phyloP scores from a whole-genome alignment of 1,140 invertebrate genomes.

The Elysia chlorotica region DNA sequence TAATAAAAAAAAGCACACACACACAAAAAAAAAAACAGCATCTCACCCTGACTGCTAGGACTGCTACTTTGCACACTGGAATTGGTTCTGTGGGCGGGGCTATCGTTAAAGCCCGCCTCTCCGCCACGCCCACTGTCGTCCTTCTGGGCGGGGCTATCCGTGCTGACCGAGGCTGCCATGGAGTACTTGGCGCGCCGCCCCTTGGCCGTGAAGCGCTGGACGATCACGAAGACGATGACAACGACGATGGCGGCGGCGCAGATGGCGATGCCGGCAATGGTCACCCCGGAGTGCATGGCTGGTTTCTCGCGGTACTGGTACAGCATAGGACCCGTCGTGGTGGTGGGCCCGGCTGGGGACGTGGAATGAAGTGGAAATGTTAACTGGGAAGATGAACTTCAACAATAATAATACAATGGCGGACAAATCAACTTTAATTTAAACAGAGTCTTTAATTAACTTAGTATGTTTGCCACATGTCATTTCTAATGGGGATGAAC shows the following conservation, averaged over 20 bases:
- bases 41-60: not conserved
- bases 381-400: too few relatives aligned
- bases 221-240: constrained; percentile 39
- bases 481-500: too few relatives aligned
- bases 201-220: constrained; percentile 39
- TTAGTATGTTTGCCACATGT: too few relatives aligned
- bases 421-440: too few relatives aligned
- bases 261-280: constrained; percentile 47
- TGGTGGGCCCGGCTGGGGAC: constrained; percentile 7
- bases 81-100: too few relatives aligned
- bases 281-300: constrained; percentile 44
- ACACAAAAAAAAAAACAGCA: too few relatives aligned
- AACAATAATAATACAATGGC: too few relatives aligned
- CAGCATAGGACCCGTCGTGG: constrained; percentile 6
- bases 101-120: too few relatives aligned
- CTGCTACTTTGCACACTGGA: constrained; percentile 42
- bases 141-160: constrained; percentile 47
- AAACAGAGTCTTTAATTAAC: too few relatives aligned
- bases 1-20: too few relatives aligned
- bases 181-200: constrained; percentile 47
- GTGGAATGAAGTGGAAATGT: not conserved
- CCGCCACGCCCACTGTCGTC: too few relatives aligned
- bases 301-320: constrained; percentile 19
- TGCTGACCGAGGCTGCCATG: constrained; percentile 42
- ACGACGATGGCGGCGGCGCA: constrained; percentile 43